These are phyloP conservation scores for Cyprinella venusta DNA, from an alignment of 2,797 vertebrate genomes.

Conservation along the genomic window DNA sequence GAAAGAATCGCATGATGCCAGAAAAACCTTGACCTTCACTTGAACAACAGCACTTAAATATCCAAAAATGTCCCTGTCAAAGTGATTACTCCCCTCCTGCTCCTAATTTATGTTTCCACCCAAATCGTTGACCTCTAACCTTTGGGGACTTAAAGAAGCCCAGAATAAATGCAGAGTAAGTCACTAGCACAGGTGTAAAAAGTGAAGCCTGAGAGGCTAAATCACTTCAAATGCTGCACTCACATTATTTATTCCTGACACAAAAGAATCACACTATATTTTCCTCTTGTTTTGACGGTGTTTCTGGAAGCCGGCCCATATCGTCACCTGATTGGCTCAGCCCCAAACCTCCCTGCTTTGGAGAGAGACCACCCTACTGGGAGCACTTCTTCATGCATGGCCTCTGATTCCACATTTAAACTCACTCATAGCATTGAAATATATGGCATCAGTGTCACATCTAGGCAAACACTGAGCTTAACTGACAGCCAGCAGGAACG, in stretches of 20 bases:
- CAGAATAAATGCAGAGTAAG: conserved; percentile 46
- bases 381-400: conserved; percentile 41
- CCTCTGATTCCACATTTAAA: conserved; percentile 44
- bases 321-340: conserved; percentile 39
- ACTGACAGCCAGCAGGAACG: conserved; percentile 28
- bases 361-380: conserved; percentile 5
- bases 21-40: conserved; percentile 16
- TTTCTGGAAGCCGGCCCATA: conserved; percentile 42
- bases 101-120: conserved; percentile 27
- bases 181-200: conserved; percentile 43
- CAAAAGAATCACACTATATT: conserved; percentile 24
- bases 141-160: conserved; percentile 21
- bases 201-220: conserved; percentile 10
- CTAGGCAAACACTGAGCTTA: conserved; percentile 39
- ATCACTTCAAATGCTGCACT: conserved; percentile 19
- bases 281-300: conserved; percentile 34
- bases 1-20: not conserved
- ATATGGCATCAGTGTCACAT: conserved; percentile 47
- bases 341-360: conserved; percentile 35
- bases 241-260: conserved; percentile 21
- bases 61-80: conserved; percentile 32
- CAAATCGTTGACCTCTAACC: conserved; percentile 44
- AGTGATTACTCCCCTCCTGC: conserved; percentile 1
- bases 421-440: conserved; percentile 32
- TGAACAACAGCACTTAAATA: conserved; percentile 17